These are phyloP conservation scores for Brachirus orientalis DNA, from an alignment of 2,113 vertebrate genomes.

Conservation along the genomic window DNA sequence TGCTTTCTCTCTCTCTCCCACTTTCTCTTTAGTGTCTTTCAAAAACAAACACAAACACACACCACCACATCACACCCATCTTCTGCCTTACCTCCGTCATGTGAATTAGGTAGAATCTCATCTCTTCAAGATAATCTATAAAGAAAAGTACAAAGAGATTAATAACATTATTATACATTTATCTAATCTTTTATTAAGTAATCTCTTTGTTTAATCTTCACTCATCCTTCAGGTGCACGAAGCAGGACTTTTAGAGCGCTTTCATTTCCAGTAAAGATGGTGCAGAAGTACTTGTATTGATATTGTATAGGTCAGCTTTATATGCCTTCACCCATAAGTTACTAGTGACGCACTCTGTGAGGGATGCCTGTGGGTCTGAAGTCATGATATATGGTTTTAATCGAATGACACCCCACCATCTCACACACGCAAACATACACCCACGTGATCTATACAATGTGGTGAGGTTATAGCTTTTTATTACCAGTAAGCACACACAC, in stretches of 20 bases:
- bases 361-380: slow-evolving; percentile 47
- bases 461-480: slow-evolving; percentile 26
- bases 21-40: background rate
- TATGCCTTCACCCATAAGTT: slow-evolving; percentile 35
- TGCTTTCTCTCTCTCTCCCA: background rate
- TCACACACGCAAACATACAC: slow-evolving; percentile 18
- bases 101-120: slow-evolving; percentile 82
- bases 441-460: slow-evolving; percentile 6
- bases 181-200: no score
- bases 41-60: background rate
- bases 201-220: background rate
- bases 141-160: slow-evolving; percentile 32
- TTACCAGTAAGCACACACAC: slow-evolving; percentile 8
- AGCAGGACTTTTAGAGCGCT: background rate
- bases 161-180: background rate
- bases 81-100: slow-evolving; percentile 80
- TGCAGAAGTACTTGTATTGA: slow-evolving; percentile 29
- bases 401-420: slow-evolving; percentile 1
- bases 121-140: slow-evolving; percentile 78
- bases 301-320: slow-evolving; percentile 21
- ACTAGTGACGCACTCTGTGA: slow-evolving; percentile 19
- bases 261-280: slow-evolving; percentile 34
- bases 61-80: background rate
- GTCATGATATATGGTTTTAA: slow-evolving; percentile 64
- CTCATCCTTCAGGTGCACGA: background rate